Evolutionary conservation across 92 coral and sea anemone species (phyloP), one percentile per base, ranked within the genome.

Genomic region (Porites cylindrica): DNA sequence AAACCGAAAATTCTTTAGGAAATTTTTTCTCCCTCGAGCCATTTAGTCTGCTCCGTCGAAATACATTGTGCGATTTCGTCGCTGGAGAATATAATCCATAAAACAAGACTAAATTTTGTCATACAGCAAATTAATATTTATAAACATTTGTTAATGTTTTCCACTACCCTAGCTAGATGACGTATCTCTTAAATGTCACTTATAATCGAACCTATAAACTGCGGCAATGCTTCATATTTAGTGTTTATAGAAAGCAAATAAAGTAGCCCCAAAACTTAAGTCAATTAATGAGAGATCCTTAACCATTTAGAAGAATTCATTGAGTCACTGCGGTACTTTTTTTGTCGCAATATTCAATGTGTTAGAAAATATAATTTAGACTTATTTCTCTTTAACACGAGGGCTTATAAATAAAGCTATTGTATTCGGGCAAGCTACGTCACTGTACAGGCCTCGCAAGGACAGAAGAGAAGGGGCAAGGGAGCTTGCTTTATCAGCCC

Each of bases 31-130:
- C 19, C 3, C 77, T 21, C 52, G n/a, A 50, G 9, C 61, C 10
- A 13, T 73, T 19, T 19, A 51, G 54, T 73, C 61, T 52, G 62
- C 20, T n/a, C 61, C 53, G 72, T 70, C 75, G 18, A 18, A 18
- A 59, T 5, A 16, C 16, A n/a, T 70, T 16, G 54, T 70, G 18
- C 43, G 10, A 70, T 70, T 16, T 70, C 20, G 24, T 58, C 1
- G 7, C 53, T 13, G 18, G 16, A 19, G 53, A 11, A 77, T 7
- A 43, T 58, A 59, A 77, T 51, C 8, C 29, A 12, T 1, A 58
- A 52, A 58, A 13, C 76, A 72, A 72, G 19, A 14, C 16, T 77
- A 60, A 58, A 29, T 32, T 59, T 77, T 58, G 81, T 77, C 68
- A 14, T 13, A 38, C 6, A 26, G 8, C 16, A 77, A 23, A 65